Evolutionary conservation across 2,113 vertebrate species (phyloP), one percentile per base, ranked within the genome.

Genomic region (Chiloscyllium plagiosum): DNA sequence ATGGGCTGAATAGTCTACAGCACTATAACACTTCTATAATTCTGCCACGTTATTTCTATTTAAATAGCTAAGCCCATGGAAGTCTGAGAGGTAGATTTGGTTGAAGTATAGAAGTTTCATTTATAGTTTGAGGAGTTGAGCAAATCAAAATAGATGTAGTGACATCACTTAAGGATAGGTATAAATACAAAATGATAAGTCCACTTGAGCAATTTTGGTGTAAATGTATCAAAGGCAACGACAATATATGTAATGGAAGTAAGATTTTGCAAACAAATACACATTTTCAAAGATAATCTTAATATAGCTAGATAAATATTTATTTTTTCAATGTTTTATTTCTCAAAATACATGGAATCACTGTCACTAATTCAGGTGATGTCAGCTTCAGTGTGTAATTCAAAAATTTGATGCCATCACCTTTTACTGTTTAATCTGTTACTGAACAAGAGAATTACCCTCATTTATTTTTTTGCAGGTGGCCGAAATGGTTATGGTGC

Each of bases 401-500:
- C 72, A 26, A 22, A 50, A 47, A 20, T 94, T 69, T 95, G 37
- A 37, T 50, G 22, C 47, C 37, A 42, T 87, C 29, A 80, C 50
- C 3, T 83, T 37, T 29, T 47, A 33, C 33, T 86, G 86, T 96
- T 87, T 96, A 29, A 87, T 20, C 56, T 50, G 50, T 69, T 89
- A 52, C 69, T 0, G 24, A 68, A 69, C 20, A 47, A 69, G 52
- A 95, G 20, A 68, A 47, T 70, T 19, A 50, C 6, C 15, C 33
- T 95, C 19, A 8, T 33, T 66, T 66, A 4, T 70, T 69, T 86
- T 47, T 15, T 95, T 95, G 66, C 95, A 99, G 99, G 99, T 97
- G 99, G 99, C 33, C 98, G 99, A 96, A 99, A 99, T 97, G 99
- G 99, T 96, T 99, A 99, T n/a, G 99, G 99, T 96, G 99, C 99